phyloP scores from a whole-genome alignment of 1,140 invertebrate genomes.

The Temnothorax longispinosus region DNA sequence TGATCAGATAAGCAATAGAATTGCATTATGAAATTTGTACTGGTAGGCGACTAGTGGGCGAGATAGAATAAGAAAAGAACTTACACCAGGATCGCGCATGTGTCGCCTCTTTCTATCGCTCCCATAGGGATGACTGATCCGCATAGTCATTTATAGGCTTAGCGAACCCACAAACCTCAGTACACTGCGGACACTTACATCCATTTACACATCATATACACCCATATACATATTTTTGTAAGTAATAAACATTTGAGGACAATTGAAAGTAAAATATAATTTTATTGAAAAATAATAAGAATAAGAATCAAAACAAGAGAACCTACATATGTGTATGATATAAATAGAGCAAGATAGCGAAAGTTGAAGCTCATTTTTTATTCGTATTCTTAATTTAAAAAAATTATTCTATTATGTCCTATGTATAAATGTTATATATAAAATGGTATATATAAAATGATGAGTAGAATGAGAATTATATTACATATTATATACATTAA shows the following conservation, averaged over 20 bases:
- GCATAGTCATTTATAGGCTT: not conserved
- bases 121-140: not conserved
- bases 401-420: not conserved
- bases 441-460: not conserved
- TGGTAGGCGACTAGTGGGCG: slow-evolving; percentile 15
- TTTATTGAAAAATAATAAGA: not conserved
- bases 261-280: not conserved
- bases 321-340: too few species aligned
- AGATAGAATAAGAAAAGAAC: not conserved
- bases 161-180: not conserved
- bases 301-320: not conserved
- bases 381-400: not conserved
- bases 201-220: not conserved
- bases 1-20: not conserved
- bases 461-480: slow-evolving; percentile 19
- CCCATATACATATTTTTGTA: not conserved
- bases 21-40: not conserved
- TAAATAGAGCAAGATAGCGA: not conserved
- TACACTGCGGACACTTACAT: not conserved
- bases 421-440: not conserved
- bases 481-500: slow-evolving; percentile 8
- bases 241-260: not conserved
- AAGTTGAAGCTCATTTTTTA: not conserved
- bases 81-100: not conserved
- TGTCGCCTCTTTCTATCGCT: not conserved